These are phyloP conservation scores for Philereme vetulata DNA, from an alignment of 2,888 invertebrate genomes.

Conservation along the genomic window DNA sequence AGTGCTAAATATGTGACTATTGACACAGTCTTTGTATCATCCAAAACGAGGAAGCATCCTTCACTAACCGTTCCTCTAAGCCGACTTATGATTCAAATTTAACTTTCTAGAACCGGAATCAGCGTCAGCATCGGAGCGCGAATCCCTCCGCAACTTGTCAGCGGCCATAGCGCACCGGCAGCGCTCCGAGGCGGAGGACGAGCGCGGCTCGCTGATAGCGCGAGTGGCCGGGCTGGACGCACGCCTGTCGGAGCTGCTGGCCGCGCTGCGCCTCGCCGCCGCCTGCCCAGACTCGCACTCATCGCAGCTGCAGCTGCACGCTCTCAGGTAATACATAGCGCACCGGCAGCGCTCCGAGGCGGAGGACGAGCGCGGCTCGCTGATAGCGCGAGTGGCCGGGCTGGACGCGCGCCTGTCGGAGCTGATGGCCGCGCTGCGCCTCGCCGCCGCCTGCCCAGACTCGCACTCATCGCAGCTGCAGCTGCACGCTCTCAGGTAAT, in stretches of 20 bases:
- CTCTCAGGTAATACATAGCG: constrained; percentile 73
- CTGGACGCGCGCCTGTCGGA: constrained; percentile 89
- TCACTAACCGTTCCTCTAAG: background rate
- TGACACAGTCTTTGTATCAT: too few species aligned
- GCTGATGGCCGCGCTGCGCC: constrained; percentile 88
- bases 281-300: constrained; percentile 75
- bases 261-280: constrained; percentile 85
- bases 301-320: constrained; percentile 19
- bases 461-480: constrained; percentile 60
- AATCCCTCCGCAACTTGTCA: constrained; percentile 90
- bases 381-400: constrained; percentile 57
- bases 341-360: constrained; percentile 87
- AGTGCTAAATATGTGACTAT: too few species aligned
- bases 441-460: constrained; percentile 46
- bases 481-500: constrained; percentile 36
- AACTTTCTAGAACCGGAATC: constrained; percentile 59
- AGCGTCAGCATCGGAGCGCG: constrained; percentile 78
- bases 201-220: constrained; percentile 59
- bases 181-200: constrained; percentile 85
- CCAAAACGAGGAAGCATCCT: background rate
- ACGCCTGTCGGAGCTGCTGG: constrained; percentile 88
- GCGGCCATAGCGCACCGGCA: constrained; percentile 90
- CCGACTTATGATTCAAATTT: too few species aligned
- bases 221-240: constrained; percentile 82
- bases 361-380: constrained; percentile 73